Evolutionary conservation across 2,113 vertebrate genomes (phyloP).

Genomic region (Psilopogon haemacephalus): DNA sequence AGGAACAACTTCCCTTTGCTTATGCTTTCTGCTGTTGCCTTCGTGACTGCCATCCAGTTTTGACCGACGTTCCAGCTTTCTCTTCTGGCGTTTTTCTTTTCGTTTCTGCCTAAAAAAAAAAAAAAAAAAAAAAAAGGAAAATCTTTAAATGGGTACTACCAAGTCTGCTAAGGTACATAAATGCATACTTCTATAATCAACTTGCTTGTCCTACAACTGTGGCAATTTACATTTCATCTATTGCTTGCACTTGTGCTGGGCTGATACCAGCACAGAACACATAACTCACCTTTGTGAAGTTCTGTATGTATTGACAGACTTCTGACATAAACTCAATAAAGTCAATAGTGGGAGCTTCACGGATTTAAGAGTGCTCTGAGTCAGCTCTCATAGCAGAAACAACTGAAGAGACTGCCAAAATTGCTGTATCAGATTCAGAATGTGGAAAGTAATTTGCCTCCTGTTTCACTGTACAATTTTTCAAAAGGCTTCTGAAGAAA

Average conservation of each 20-base stretch:
- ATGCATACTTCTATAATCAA: not conserved
- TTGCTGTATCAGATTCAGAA: not conserved
- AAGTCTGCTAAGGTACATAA: not conserved
- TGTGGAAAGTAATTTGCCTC: not conserved
- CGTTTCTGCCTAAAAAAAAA: slow-evolving; percentile 82
- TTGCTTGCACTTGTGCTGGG: not conserved
- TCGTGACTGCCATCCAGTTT: slow-evolving; percentile 69
- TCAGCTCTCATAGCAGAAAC: not conserved
- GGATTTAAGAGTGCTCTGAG: not conserved
- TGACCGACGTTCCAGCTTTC: slow-evolving; percentile 82
- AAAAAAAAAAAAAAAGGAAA: not conserved
- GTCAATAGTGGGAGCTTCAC: not conserved
- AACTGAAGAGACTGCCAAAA: not conserved
- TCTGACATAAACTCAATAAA: not conserved
- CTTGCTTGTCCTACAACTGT: not conserved
- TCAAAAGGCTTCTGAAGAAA: not conserved
- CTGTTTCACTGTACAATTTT: not conserved
- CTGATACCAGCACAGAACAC: not conserved
- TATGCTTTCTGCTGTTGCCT: slow-evolving; percentile 76
- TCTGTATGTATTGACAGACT: not conserved
- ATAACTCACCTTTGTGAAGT: not conserved
- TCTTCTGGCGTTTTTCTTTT: slow-evolving; percentile 92
- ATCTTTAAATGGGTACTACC: not conserved
- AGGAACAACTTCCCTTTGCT: slow-evolving; percentile 76
- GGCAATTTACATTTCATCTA: not conserved